Conservation (phyloP, 2,797 vertebrate species). For the Sparus aurata region DNA sequence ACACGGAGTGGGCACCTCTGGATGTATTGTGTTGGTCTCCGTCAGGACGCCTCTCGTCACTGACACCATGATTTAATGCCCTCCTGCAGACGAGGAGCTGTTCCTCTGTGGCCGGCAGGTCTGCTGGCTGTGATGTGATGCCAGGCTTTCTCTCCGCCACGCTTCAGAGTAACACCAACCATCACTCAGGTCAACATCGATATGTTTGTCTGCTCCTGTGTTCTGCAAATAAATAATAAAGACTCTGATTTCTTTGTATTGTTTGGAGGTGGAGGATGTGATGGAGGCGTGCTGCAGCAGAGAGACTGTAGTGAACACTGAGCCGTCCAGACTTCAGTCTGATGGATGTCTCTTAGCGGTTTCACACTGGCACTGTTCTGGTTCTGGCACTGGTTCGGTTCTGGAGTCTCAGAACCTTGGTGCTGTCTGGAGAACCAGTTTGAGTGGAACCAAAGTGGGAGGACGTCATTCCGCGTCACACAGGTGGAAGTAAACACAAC, state of each 20-base stretch:
- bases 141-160: not conserved
- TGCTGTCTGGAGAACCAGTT: too few species aligned
- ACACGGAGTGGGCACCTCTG: conserved; percentile 20
- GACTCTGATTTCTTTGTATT: too few species aligned
- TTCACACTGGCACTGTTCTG: too few species aligned
- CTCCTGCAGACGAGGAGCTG: not conserved
- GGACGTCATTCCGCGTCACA: too few species aligned
- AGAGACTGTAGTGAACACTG: not conserved
- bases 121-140: not conserved
- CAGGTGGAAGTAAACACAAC: too few species aligned
- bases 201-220: not conserved
- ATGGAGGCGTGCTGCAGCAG: too few species aligned
- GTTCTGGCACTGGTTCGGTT: too few species aligned
- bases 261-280: too few species aligned
- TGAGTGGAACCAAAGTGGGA: too few species aligned
- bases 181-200: not conserved
- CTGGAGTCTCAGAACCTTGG: too few species aligned
- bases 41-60: conserved; percentile 22
- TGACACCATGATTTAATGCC: conserved; percentile 9
- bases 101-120: conserved; percentile 1
- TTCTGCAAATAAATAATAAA: not conserved
- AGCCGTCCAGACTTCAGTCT: not conserved
- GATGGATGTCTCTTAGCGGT: not conserved
- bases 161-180: not conserved
- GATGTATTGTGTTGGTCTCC: conserved; percentile 9